Conservation (phyloP, 92 coral and sea anemone species). For the Phymanthus crucifer region DNA sequence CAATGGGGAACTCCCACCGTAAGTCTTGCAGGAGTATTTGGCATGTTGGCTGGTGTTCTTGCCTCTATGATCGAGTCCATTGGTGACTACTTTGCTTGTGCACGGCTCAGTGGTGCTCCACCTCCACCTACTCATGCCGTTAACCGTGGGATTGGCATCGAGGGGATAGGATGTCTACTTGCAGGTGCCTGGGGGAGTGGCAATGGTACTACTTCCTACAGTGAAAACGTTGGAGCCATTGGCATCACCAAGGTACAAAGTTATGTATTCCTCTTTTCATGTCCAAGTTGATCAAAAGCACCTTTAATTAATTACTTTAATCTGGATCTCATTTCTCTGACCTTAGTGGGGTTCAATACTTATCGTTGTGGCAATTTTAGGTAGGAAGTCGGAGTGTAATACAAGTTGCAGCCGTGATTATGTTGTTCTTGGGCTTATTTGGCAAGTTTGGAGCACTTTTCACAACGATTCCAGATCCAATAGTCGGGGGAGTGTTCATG, state of each 20-base stretch:
- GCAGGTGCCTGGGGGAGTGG: constrained; percentile 93
- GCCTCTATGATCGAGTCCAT: constrained; percentile 86
- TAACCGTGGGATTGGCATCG: constrained; percentile 82
- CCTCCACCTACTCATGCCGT: constrained; percentile 81
- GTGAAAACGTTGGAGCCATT: constrained; percentile 84
- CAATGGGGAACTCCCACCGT: constrained; percentile 94
- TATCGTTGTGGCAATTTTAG: constrained; percentile 19
- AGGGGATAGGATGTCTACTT: constrained; percentile 76
- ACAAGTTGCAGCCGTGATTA: constrained; percentile 74
- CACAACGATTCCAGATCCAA: constrained; percentile 94
- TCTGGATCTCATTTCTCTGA: neutral
- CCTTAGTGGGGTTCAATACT: neutral
- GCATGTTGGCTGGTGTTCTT: constrained; percentile 85
- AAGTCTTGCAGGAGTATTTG: constrained; percentile 73
- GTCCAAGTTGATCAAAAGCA: neutral
- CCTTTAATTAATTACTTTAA: neutral
- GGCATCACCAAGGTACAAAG: constrained; percentile 75
- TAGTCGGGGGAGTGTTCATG: constrained; percentile 93
- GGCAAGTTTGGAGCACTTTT: constrained; percentile 96
- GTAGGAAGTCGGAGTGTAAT: constrained; percentile 88
- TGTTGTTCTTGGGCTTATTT: constrained; percentile 75
- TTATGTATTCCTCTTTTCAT: neutral
- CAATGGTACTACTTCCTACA: constrained; percentile 81
- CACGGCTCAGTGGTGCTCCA: constrained; percentile 85
- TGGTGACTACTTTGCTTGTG: constrained; percentile 90